Conservation (phyloP, 2,797 vertebrate genomes). For the Acanthurus tractus region DNA sequence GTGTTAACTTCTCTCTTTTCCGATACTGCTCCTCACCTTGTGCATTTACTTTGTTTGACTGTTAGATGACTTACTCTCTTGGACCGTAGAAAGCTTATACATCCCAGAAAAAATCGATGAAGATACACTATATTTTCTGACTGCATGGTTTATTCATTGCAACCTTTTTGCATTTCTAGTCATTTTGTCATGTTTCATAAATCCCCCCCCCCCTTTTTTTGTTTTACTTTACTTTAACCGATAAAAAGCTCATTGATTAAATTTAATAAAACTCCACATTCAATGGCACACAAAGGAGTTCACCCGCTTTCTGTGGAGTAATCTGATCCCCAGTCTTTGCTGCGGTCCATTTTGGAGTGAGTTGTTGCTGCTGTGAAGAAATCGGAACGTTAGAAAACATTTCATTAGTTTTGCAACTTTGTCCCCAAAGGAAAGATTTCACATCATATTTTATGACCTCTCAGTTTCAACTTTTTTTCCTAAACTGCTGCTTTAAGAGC, state of each 20-base stretch:
- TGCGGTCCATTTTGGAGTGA: conserved; percentile 48
- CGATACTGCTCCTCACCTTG: conserved; percentile 18
- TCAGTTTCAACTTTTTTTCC: conserved; percentile 39
- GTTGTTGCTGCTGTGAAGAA: conserved; percentile 68
- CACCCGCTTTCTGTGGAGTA: conserved; percentile 14
- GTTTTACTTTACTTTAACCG: neutral
- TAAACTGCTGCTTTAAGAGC: conserved; percentile 24
- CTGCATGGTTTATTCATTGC: conserved; percentile 7
- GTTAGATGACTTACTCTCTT: conserved; percentile 30
- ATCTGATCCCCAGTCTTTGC: conserved; percentile 32
- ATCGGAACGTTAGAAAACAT: conserved; percentile 73
- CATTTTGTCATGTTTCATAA: neutral
- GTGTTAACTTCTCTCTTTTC: conserved; percentile 14
- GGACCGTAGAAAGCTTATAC: conserved; percentile 30
- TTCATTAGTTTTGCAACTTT: conserved; percentile 77
- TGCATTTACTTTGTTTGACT: conserved; percentile 31
- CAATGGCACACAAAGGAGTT: conserved; percentile 5
- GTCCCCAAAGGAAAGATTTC: conserved; percentile 80
- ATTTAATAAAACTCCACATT: neutral
- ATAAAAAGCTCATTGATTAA: neutral
- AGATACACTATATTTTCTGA: conserved; percentile 18
- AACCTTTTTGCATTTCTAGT: neutral
- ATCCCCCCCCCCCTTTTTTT: neutral
- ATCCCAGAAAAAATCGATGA: conserved; percentile 27
- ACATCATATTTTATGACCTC: conserved; percentile 63